A percentile compares a stretch with the other conserved stretches of the same genome.
Evolutionary conservation across 1,140 invertebrate genomes (phyloP).

Genomic region (Monochamus saltuarius): DNA sequence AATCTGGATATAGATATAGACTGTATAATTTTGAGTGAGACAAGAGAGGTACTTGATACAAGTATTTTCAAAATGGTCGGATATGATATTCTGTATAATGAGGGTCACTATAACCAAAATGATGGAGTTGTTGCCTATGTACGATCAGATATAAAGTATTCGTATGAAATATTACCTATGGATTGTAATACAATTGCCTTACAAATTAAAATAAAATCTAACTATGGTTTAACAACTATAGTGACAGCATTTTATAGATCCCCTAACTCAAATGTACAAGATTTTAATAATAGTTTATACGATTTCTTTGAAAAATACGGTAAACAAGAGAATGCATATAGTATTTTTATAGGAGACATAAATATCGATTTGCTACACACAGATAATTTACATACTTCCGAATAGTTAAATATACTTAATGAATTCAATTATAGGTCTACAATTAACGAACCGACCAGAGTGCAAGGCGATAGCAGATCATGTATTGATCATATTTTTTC

Average conservation of each 20-base stretch:
- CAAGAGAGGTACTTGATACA: constrained; percentile 1
- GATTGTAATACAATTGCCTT: not conserved
- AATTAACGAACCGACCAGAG: constrained; percentile 4
- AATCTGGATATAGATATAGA: not conserved
- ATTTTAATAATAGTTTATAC: constrained; percentile 8
- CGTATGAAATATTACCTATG: not conserved
- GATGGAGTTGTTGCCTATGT: constrained; percentile 5
- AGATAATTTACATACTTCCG: no score
- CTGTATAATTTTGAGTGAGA: constrained; percentile 9
- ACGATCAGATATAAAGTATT: not conserved
- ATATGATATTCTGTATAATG: not conserved
- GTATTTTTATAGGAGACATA: not conserved
- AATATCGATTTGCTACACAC: constrained; percentile 2
- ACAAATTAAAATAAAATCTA: not conserved
- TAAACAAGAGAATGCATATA: not conserved
- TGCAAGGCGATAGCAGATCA: not conserved
- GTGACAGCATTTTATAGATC: not conserved
- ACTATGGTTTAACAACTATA: not conserved
- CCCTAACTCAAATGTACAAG: constrained; percentile 1
- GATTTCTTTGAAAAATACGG: constrained; percentile 2
- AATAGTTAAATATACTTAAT: not conserved
- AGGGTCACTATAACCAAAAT: not conserved
- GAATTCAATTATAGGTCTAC: not conserved
- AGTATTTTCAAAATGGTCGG: not conserved
- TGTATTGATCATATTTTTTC: constrained; percentile 5